Evolutionary conservation across 23 tunicate genomes (phyloP).

Genomic region (Oikopleura dioica): DNA sequence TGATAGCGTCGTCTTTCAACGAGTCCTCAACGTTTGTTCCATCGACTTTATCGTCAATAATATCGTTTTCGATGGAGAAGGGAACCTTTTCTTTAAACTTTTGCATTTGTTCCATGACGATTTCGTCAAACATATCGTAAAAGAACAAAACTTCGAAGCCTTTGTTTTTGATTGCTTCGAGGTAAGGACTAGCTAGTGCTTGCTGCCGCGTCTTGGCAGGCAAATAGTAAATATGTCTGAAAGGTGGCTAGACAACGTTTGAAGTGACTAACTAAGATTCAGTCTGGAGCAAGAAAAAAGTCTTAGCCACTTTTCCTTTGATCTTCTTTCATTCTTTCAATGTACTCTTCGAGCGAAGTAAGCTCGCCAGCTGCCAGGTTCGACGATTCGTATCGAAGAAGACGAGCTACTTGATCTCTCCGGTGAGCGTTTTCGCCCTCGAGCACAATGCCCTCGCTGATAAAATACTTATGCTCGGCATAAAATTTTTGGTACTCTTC

Average conservation of each 20-base stretch:
- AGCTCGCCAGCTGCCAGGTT: constrained; percentile 32
- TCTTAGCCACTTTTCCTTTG: constrained; percentile 59
- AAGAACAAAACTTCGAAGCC: constrained; percentile 63
- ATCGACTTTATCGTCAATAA: constrained; percentile 19
- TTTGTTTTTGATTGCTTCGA: constrained; percentile 59
- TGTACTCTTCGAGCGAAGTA: constrained; percentile 46
- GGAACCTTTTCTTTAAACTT: constrained; percentile 38
- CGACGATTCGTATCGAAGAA: constrained; percentile 61
- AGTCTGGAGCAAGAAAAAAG: not conserved
- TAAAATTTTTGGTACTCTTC: constrained; percentile 51
- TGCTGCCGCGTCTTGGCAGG: constrained; percentile 41
- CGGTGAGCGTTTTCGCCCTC: constrained; percentile 34
- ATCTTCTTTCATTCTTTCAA: constrained; percentile 33
- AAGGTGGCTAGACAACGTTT: not conserved
- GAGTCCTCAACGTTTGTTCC: constrained; percentile 13
- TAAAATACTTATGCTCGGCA: constrained; percentile 45
- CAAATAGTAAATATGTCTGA: not conserved
- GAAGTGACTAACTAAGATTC: not conserved
- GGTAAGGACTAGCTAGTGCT: constrained; percentile 77
- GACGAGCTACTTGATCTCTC: constrained; percentile 71
- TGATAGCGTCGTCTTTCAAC: not conserved
- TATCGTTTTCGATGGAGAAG: constrained; percentile 78
- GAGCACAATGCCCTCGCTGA: constrained; percentile 65
- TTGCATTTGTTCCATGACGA: constrained; percentile 53
- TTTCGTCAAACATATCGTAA: constrained; percentile 73